phyloP scores from a whole-genome alignment of 2,888 invertebrate genomes.

The Atherix ibis region DNA sequence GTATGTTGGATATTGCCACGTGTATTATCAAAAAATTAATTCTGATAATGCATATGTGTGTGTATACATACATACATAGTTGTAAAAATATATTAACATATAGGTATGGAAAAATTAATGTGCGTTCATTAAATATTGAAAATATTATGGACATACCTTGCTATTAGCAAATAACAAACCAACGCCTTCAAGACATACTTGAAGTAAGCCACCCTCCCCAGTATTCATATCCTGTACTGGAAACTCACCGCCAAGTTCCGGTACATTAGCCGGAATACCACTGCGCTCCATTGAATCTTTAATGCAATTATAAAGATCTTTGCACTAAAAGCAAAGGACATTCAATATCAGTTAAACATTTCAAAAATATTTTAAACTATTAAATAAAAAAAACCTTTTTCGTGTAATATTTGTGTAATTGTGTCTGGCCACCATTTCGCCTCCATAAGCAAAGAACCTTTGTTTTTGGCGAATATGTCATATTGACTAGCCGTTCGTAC shows the following conservation, averaged over 20 bases:
- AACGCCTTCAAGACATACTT: slow-evolving; percentile 99
- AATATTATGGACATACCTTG: too few species aligned
- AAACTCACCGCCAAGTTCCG: slow-evolving; percentile 74
- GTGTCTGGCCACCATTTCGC: slow-evolving; percentile 83
- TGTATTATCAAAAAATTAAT: slow-evolving; percentile 9
- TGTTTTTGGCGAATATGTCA: slow-evolving; percentile 99
- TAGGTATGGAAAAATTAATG: too few species aligned
- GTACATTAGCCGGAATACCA: slow-evolving; percentile 40
- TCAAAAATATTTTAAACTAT: not conserved
- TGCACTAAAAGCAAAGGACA: slow-evolving; percentile 49
- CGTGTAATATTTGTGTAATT: slow-evolving; percentile 96
- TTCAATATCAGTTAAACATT: not conserved
- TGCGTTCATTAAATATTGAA: too few species aligned
- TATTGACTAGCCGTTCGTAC: slow-evolving; percentile 97
- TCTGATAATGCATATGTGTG: slow-evolving; percentile 5
- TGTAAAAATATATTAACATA: too few species aligned
- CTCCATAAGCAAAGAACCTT: slow-evolving; percentile 95
- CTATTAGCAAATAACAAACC: slow-evolving; percentile 97
- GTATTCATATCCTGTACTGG: slow-evolving; percentile 95
- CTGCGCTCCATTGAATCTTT: slow-evolving; percentile 97
- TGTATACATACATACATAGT: not conserved
- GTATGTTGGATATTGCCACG: slow-evolving; percentile 7
- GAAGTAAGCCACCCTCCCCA: slow-evolving; percentile 92
- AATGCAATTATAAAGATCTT: slow-evolving; percentile 94
- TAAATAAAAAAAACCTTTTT: slow-evolving; percentile 60